These are phyloP conservation scores for Agrilus biguttatus DNA, from an alignment of 2,888 invertebrate species.

Conservation along the genomic window DNA sequence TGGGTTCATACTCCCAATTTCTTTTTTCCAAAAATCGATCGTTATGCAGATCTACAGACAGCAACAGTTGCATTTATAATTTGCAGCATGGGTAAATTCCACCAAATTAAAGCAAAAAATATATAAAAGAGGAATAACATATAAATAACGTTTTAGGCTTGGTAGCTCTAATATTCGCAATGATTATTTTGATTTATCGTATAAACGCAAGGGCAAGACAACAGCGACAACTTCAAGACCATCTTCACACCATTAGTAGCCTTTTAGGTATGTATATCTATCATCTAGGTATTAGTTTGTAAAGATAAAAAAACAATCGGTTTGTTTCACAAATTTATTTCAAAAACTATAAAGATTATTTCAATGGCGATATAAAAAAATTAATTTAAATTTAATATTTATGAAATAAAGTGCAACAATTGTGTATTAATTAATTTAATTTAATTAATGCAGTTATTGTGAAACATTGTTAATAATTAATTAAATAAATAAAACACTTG, in stretches of 20 bases:
- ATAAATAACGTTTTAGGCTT: slow-evolving; percentile 29
- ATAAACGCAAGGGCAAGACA: slow-evolving; percentile 46
- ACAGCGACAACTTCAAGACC: slow-evolving; percentile 48
- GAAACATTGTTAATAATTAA: no score
- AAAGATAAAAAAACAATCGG: background rate
- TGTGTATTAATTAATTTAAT: no score
- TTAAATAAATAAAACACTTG: no score
- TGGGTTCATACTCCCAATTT: slow-evolving; percentile 56
- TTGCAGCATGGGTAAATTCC: slow-evolving; percentile 39
- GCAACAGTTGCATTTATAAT: slow-evolving; percentile 49
- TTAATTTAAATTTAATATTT: no score
- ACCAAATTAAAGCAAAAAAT: background rate
- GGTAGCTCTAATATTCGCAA: slow-evolving; percentile 44
- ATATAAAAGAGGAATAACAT: background rate
- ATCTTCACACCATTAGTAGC: slow-evolving; percentile 53
- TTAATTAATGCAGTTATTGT: no score
- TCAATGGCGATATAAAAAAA: background rate
- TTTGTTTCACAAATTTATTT: no score
- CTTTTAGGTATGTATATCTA: slow-evolving; percentile 42
- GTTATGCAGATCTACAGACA: slow-evolving; percentile 49
- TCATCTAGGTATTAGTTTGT: no score
- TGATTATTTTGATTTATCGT: slow-evolving; percentile 47
- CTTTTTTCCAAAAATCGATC: slow-evolving; percentile 53
- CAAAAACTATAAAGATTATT: no score
- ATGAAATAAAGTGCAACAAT: no score